A percentile compares a stretch with the other conserved stretches of the same genome.
phyloP scores from a whole-genome alignment of 1,140 invertebrate species.

The Brachionus plicatilis region DNA sequence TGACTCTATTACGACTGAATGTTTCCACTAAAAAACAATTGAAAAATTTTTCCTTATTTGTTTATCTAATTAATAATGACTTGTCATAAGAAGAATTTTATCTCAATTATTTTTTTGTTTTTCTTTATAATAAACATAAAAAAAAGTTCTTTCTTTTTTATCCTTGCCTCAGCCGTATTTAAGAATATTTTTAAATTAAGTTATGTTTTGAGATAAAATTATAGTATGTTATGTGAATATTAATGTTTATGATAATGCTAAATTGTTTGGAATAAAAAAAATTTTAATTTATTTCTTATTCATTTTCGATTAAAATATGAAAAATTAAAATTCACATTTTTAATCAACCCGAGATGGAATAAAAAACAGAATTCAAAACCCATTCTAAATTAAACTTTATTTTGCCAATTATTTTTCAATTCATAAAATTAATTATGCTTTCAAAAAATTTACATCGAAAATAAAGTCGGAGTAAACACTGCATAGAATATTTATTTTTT shows the following conservation, averaged over 20 bases:
- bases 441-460: background rate
- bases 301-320: background rate
- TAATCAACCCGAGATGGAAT: background rate
- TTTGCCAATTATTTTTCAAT: background rate
- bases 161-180: no score
- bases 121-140: background rate
- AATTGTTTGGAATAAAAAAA: background rate
- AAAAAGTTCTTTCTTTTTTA: background rate
- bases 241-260: no score
- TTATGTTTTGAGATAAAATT: no score
- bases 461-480: no score
- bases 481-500: no score
- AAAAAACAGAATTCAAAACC: background rate
- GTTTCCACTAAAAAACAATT: background rate
- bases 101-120: background rate
- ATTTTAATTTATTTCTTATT: background rate
- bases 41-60: background rate
- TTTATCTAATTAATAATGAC: background rate
- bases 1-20: background rate
- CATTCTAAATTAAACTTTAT: background rate
- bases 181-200: no score
- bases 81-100: conserved; percentile 1
- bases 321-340: background rate
- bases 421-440: background rate
- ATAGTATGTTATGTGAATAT: no score